Evolutionary conservation across 2,113 vertebrate species (phyloP).

Genomic region (Alosa alosa): DNA sequence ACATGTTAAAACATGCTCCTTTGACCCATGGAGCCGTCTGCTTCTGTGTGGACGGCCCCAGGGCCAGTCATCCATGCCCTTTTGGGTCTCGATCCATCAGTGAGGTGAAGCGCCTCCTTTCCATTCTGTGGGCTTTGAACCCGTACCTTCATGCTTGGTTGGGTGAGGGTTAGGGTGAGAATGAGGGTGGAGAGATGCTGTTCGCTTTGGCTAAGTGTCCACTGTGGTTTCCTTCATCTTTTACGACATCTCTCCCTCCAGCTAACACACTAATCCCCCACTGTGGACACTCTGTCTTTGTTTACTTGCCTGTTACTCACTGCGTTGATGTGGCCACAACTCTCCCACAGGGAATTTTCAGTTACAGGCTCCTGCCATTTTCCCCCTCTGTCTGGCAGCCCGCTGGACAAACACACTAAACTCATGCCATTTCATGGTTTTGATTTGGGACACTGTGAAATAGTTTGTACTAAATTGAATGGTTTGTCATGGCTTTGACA

Average conservation of each 20-base stretch:
- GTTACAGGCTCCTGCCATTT: background rate
- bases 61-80: conserved; percentile 5
- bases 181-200: background rate
- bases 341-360: background rate
- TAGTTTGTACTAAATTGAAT: background rate
- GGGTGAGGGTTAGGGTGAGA: background rate
- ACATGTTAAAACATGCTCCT: conserved; percentile 24
- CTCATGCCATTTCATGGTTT: background rate
- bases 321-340: background rate
- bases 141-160: background rate
- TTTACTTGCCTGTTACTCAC: background rate
- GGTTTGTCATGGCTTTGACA: background rate
- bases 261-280: background rate
- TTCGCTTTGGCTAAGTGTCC: conserved; percentile 18
- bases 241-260: background rate
- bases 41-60: conserved; percentile 19
- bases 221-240: background rate
- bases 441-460: background rate
- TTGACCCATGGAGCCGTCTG: conserved; percentile 17
- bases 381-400: background rate
- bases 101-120: background rate
- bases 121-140: background rate
- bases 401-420: background rate
- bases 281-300: background rate
- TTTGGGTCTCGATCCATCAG: conserved; percentile 16